phyloP scores from a whole-genome alignment of 2,113 vertebrate genomes.

The Erythrocebus patas region DNA sequence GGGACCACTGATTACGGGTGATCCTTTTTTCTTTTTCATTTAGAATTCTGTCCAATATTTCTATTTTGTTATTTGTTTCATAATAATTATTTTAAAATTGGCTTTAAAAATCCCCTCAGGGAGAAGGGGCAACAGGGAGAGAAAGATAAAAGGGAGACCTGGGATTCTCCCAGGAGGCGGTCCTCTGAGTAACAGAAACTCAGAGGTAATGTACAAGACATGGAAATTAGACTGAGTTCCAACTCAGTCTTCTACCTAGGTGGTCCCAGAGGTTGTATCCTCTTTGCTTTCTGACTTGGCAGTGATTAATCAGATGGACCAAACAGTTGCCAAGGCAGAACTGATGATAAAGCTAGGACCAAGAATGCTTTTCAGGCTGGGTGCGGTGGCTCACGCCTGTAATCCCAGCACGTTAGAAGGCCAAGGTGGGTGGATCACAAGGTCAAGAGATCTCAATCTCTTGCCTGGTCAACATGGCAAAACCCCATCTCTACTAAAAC shows the following conservation, averaged over 20 bases:
- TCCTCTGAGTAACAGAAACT: not conserved
- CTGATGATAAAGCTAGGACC: not conserved
- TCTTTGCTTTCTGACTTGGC: not conserved
- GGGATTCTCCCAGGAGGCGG: not conserved
- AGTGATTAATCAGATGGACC: not conserved
- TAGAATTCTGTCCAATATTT: slow-evolving; percentile 33
- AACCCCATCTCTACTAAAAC: too few species aligned
- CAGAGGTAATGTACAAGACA: not conserved
- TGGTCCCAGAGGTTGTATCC: too few species aligned
- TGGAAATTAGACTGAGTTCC: not conserved
- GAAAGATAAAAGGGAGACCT: not conserved
- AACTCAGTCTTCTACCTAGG: not conserved
- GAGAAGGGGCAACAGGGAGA: not conserved
- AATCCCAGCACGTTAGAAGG: too few species aligned
- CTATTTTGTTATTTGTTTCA: not conserved
- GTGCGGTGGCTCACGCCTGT: too few species aligned
- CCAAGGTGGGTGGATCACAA: too few species aligned
- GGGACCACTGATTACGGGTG: not conserved
- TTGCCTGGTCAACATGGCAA: too few species aligned
- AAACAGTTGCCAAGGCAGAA: not conserved
- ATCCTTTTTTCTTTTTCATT: not conserved
- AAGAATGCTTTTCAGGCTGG: not conserved
- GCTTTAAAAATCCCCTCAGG: not conserved
- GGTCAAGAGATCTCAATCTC: too few species aligned
- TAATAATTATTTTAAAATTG: not conserved